Evolutionary conservation across 2,113 vertebrate genomes (phyloP).

Genomic region (Aegithalos caudatus): DNA sequence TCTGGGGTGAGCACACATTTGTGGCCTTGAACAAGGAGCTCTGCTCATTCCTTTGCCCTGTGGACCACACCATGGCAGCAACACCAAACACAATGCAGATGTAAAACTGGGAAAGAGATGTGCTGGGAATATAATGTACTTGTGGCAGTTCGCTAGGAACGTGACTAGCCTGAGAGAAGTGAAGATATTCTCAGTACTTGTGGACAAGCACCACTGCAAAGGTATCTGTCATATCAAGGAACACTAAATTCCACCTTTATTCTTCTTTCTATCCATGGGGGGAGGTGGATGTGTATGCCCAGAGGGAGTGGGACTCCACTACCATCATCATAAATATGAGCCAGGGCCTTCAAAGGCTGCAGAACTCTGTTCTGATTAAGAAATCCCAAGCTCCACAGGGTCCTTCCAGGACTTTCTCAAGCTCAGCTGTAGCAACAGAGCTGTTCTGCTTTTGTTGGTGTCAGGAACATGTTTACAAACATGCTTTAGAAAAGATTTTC

Average conservation of each 20-base stretch:
- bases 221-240: neutral
- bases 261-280: neutral
- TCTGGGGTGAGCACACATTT: neutral
- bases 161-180: neutral
- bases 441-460: neutral
- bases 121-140: neutral
- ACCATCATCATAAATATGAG: neutral
- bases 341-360: neutral
- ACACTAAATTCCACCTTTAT: neutral
- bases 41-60: neutral
- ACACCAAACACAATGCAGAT: rapidly evolving
- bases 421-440: neutral
- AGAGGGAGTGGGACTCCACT: neutral
- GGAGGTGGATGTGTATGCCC: neutral
- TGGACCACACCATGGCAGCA: neutral
- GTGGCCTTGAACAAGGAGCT: neutral
- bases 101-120: neutral
- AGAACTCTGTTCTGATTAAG: neutral
- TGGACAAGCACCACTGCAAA: neutral
- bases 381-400: neutral
- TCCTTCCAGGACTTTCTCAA: neutral
- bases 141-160: neutral
- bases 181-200: neutral
- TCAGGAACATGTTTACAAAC: neutral
- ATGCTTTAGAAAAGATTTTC: neutral